Evolutionary conservation across 2,113 vertebrate genomes (phyloP).

Genomic region (Bufo gargarizans): DNA sequence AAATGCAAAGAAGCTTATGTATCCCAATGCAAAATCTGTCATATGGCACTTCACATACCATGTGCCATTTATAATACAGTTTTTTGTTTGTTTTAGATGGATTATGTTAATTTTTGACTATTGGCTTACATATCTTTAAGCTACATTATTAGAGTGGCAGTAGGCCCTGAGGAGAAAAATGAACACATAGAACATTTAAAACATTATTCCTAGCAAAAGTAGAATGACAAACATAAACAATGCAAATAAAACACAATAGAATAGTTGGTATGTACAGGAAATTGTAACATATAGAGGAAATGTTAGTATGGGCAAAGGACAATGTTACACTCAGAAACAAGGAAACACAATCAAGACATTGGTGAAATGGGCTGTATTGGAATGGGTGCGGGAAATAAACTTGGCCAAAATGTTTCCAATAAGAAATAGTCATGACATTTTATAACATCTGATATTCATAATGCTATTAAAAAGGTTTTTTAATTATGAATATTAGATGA

Average conservation of each 20-base stretch:
- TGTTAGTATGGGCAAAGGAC: background rate
- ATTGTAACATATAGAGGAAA: background rate
- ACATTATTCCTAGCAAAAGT: background rate
- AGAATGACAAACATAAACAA: background rate
- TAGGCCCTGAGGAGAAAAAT: too few species aligned
- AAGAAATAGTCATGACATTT: background rate
- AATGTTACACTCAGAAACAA: background rate
- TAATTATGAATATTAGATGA: background rate
- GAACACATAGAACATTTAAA: too few species aligned
- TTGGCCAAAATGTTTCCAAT: background rate
- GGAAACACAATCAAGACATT: background rate
- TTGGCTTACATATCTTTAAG: too few species aligned
- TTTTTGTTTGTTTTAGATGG: background rate
- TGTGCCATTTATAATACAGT: background rate
- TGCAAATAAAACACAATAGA: background rate
- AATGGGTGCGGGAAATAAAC: background rate
- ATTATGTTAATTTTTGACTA: too few species aligned
- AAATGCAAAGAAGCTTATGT: background rate
- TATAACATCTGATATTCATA: constrained; percentile 18
- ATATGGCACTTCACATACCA: background rate
- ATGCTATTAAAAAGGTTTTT: background rate
- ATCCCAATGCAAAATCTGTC: background rate
- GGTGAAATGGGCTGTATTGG: background rate
- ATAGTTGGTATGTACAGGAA: background rate
- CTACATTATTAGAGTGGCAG: too few species aligned